Base-by-base conservation (phyloP, 1,140 invertebrate species). In the Drosophila tani region DNA sequence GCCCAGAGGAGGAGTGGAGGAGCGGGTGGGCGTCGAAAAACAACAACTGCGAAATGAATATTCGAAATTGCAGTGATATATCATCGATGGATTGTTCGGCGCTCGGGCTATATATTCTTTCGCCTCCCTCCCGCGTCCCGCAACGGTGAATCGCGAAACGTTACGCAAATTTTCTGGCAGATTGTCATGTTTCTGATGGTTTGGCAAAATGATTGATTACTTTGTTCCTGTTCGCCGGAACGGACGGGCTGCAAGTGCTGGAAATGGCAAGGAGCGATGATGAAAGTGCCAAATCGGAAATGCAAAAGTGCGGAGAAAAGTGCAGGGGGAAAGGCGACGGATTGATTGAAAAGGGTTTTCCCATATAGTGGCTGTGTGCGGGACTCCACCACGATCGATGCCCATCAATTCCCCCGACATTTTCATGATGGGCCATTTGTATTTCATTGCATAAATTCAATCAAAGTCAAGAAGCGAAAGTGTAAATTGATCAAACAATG, bases 141-240 rank as follows among this genome's bases (percentile, higher is more conserved):
- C 19, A 64, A 66, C 63, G 70, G 60, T 79, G 63, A 62, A 82
- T 68, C 49, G 67, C 46, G 64, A 68, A 70, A 47, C 74, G 69
- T 68, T 90, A 84, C 84, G 81, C 81, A 84, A 88, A 74, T 81
- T 79, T 63, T 81, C 66, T 81, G 81, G 69, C 84, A 84, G 69
- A 85, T 88, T 88, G 84, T 88, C 84, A 90, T 88, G 78, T 85
- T 88, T 65, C 81, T 75, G 84, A 85, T 81, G 84, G 81, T 87
- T 90, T 79, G 70, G 65, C 75, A 71, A 85, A 81, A 88, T 88
- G 84, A 88, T 88, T 88, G 85, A 88, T 88, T 81, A 81, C 84
- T 79, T 81, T 81, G 85, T 88, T 90, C 81, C 85, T 90, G 81
- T 69, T 71, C 38, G 57, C 24, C 32, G 56, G 67, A 74, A 59